These are phyloP conservation scores for Nothura maculosa DNA, from an alignment of 2,797 vertebrate genomes.

Conservation along the genomic window DNA sequence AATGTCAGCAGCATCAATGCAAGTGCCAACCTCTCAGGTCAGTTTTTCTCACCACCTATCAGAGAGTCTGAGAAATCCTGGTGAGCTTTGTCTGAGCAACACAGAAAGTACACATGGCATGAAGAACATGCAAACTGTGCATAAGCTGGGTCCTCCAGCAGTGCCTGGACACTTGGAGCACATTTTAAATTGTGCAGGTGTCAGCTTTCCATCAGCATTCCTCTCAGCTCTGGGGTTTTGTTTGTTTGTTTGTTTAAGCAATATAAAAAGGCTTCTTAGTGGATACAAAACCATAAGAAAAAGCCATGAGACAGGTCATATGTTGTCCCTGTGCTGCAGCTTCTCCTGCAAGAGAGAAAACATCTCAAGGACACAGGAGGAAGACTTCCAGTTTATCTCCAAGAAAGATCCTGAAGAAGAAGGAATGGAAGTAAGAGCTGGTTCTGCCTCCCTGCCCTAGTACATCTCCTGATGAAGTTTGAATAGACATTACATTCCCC, in stretches of 20 bases:
- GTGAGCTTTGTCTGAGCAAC: not conserved
- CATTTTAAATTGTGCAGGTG: not conserved
- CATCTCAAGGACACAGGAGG: not conserved
- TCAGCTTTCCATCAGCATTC: not conserved
- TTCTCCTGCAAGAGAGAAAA: not conserved
- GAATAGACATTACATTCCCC: not conserved
- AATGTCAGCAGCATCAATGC: not conserved
- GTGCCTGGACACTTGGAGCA: not conserved
- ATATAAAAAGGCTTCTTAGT: not conserved
- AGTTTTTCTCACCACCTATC: not conserved
- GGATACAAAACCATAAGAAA: not conserved
- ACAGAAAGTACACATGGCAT: not conserved
- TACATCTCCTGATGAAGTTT: not conserved
- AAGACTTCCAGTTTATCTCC: not conserved
- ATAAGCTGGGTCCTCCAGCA: not conserved
- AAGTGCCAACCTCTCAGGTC: accelerated
- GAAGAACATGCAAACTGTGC: not conserved
- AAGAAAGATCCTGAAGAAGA: not conserved
- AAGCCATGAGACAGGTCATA: not conserved
- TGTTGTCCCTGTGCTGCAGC: not conserved
- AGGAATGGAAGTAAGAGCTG: not conserved
- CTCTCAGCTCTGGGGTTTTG: not conserved
- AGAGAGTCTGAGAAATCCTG: not conserved
- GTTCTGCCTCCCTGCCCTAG: not conserved
- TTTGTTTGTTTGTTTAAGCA: not conserved